phyloP scores from a whole-genome alignment of 2,113 vertebrate species.

The Sarotherodon lohbergeri region DNA sequence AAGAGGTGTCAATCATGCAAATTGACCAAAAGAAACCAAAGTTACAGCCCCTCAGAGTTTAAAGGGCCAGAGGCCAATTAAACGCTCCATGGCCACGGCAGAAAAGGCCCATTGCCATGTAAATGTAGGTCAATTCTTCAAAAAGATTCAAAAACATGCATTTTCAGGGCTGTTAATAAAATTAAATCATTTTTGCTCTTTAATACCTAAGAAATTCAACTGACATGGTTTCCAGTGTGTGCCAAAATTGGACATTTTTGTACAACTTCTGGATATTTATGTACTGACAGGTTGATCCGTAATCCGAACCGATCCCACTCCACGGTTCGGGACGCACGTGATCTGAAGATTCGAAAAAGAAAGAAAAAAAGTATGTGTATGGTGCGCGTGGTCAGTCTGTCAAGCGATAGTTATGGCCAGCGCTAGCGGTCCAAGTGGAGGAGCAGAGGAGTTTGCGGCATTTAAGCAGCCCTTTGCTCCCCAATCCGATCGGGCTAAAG shows the following conservation, averaged over 20 bases:
- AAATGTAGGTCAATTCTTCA: not conserved
- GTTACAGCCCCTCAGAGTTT: not conserved
- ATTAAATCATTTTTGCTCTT: not conserved
- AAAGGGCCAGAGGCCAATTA: not conserved
- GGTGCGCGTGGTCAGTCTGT: no score
- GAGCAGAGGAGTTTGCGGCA: no score
- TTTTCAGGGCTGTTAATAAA: not conserved
- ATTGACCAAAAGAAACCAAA: not conserved
- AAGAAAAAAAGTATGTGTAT: no score
- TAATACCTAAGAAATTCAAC: not conserved
- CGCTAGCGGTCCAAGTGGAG: no score
- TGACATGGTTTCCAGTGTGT: not conserved
- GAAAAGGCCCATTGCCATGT: no score
- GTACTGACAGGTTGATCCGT: not conserved
- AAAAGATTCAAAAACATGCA: not conserved
- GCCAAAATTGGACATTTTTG: not conserved
- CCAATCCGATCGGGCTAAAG: no score
- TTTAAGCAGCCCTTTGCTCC: no score
- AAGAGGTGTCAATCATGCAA: not conserved
- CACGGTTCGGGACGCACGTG: no score
- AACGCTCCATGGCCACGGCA: not conserved
- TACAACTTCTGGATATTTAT: not conserved
- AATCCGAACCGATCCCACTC: no score
- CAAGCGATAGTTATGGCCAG: no score
- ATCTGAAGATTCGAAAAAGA: no score